Conservation (phyloP, 2,113 vertebrate species). For the Equus przewalskii region DNA sequence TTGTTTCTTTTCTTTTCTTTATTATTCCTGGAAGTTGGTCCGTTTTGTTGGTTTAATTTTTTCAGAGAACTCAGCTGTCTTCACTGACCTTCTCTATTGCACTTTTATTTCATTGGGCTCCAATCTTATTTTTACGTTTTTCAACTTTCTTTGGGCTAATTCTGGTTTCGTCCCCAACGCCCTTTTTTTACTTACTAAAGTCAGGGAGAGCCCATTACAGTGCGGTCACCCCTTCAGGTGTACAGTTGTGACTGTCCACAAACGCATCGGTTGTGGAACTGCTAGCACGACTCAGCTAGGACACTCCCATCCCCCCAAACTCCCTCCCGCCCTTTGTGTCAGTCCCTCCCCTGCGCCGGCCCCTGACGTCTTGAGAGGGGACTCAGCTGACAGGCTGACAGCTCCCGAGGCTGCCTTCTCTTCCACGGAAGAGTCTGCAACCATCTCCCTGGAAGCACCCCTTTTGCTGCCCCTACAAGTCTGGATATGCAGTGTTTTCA, state of each 20-base stretch:
- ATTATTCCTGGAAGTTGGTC: neutral
- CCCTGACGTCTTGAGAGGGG: accelerated
- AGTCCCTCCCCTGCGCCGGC: accelerated
- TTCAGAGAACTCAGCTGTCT: neutral
- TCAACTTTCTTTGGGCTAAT: neutral
- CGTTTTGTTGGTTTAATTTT: accelerated
- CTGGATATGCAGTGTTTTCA: accelerated
- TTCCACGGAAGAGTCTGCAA: accelerated
- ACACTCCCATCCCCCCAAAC: too few relatives aligned
- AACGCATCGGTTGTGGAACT: neutral
- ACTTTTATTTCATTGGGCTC: neutral
- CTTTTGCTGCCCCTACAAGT: accelerated
- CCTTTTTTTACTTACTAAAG: neutral
- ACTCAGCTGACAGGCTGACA: accelerated
- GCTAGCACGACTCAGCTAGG: too few relatives aligned
- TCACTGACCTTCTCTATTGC: accelerated
- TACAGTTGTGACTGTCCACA: neutral
- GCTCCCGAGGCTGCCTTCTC: neutral
- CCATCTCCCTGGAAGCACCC: accelerated
- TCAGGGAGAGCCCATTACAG: accelerated
- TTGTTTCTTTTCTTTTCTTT: neutral
- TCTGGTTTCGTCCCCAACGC: neutral
- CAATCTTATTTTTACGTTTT: neutral
- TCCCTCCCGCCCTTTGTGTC: neutral
- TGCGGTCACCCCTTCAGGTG: accelerated